A percentile compares a stretch with the other conserved stretches of the same genome.
phyloP scores from a whole-genome alignment of 2,888 invertebrate species.

The Noctua janthe region DNA sequence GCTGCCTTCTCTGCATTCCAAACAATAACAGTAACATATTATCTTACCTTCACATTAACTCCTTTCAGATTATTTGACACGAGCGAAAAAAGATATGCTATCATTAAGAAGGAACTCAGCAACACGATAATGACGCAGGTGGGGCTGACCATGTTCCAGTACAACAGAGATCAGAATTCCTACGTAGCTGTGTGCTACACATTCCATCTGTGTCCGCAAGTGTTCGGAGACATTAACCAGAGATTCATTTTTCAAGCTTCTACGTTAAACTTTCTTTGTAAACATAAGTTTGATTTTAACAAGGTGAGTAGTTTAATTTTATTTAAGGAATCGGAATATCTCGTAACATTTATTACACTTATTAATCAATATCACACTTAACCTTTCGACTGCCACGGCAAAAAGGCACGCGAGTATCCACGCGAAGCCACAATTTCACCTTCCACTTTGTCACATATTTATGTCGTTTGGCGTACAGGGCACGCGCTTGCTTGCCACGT shows the following conservation, averaged over 20 bases:
- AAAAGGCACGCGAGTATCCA: too few relatives aligned
- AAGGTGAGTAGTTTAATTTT: constrained; percentile 90
- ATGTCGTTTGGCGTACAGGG: too few relatives aligned
- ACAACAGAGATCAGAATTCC: constrained; percentile 89
- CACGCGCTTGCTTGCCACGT: too few relatives aligned
- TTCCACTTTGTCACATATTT: too few relatives aligned
- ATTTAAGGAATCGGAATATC: too few relatives aligned
- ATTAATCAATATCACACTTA: background rate
- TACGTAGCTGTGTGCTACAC: constrained; percentile 92
- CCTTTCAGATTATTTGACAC: constrained; percentile 85
- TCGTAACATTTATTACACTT: background rate
- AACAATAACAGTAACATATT: background rate
- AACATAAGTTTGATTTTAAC: constrained; percentile 93
- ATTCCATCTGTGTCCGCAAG: constrained; percentile 92
- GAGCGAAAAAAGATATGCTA: constrained; percentile 82
- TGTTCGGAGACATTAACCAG: constrained; percentile 91
- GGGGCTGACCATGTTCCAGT: constrained; percentile 92
- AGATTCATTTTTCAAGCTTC: constrained; percentile 92
- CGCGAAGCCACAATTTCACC: too few relatives aligned
- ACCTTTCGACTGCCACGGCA: too few relatives aligned
- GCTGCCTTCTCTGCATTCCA: background rate
- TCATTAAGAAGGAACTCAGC: constrained; percentile 80
- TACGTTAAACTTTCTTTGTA: constrained; percentile 91
- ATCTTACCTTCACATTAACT: background rate
- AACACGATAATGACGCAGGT: constrained; percentile 92